A percentile compares a stretch with the other conserved stretches of the same genome.
Evolutionary conservation across 2,888 invertebrate genomes (phyloP).

Genomic region (Pterostichus madidus): DNA sequence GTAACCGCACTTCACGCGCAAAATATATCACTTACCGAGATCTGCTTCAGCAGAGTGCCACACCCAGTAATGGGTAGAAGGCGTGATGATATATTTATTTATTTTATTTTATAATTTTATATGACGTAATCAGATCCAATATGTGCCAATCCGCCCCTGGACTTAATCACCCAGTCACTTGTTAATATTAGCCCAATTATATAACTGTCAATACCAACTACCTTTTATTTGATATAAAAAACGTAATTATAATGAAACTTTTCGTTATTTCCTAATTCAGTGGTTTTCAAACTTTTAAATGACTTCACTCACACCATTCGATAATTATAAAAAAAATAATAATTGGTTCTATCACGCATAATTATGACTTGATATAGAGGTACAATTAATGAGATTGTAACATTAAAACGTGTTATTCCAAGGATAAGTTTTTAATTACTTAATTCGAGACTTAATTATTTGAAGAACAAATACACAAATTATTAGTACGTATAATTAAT

Average conservation of each 20-base stretch:
- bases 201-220: constrained; percentile 1
- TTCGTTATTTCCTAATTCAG: constrained; percentile 13
- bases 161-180: too few relatives aligned
- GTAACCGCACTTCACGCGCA: too few relatives aligned
- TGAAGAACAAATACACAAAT: not conserved
- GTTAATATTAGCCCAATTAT: not conserved
- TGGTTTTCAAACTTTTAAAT: constrained; percentile 13
- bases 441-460: not conserved
- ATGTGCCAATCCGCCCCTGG: too few relatives aligned
- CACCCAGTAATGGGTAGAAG: too few relatives aligned
- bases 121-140: too few relatives aligned
- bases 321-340: constrained; percentile 32
- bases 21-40: too few relatives aligned
- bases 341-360: not conserved
- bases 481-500: not conserved
- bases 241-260: not conserved
- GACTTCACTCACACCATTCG: not conserved
- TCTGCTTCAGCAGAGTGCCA: too few relatives aligned
- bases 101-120: too few relatives aligned
- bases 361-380: constrained; percentile 17
- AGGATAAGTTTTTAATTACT: constrained; percentile 16
- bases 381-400: constrained; percentile 7
- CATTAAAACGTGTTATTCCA: constrained; percentile 12
- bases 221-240: not conserved
- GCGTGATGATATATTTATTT: too few relatives aligned